Evolutionary conservation across 2,888 invertebrate species (phyloP), one percentile per base, ranked within the genome.

Genomic region (Troglohyphantes excavatus): DNA sequence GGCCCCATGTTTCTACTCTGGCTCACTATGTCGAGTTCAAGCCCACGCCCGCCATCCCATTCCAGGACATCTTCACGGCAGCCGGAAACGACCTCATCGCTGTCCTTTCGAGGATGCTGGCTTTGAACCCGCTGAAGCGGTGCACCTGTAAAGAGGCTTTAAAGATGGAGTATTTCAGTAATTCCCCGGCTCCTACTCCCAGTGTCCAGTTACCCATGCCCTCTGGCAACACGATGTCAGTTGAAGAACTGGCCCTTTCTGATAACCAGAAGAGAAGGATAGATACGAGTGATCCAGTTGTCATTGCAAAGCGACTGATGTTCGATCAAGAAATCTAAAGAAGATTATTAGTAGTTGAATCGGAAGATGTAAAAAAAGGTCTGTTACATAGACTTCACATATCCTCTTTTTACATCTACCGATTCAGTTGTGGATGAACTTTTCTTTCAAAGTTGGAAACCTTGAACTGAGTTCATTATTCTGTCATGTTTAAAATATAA

Each of bases 11-110:
- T 92, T 92, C 91, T 7, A 78, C 91, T 5, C 92, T 99, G 70
- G 97, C 97, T 17, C 99, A 99, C 94, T 99, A 96, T 93, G 96
- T 99, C 91, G 96, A 97, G 93, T 98, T 99, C 94, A 98, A 98
- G 93, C 95, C 95, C 9, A 97, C 96, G 92, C 96, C 96, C 0
- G 95, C 97, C 0, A 97, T 97, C 61, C 97, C 97, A 2, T 94
- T 99, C 72, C 96, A 96, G 90, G 96, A 97, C 92, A 98, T 99
- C 92, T 99, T 99, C 93, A 98, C 98, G 67, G 99, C 99, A 0
- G 99, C 98, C 1, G 95, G 96, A 0, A 97, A 98, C 93, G 99
- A 99, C 94, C 94, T 99, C 53, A 94, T 99, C 33, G 95, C 96
- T 91, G 94, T 99, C 78, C 94, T 99, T 87, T 96, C 96, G 63